phyloP scores from a whole-genome alignment of 2,797 vertebrate genomes.

The Halcyon leucocephala region DNA sequence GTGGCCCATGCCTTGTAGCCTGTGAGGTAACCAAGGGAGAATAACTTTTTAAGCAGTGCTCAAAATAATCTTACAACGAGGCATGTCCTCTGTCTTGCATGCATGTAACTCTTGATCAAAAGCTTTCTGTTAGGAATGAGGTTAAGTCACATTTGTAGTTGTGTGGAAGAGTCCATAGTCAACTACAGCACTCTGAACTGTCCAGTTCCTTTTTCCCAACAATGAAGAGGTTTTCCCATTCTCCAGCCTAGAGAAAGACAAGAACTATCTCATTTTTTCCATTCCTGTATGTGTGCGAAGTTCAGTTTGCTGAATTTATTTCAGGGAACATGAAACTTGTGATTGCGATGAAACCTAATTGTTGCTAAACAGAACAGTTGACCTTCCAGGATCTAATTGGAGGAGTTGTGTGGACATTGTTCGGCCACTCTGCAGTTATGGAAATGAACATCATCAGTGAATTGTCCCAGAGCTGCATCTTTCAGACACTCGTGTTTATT shows the following conservation, averaged over 20 bases:
- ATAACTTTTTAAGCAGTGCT: background rate
- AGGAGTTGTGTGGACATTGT: background rate
- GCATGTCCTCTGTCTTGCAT: background rate
- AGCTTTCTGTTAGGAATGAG: background rate
- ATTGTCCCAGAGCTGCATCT: background rate
- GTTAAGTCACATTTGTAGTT: background rate
- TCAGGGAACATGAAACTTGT: background rate
- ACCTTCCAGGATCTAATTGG: background rate
- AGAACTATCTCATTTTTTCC: background rate
- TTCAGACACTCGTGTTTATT: background rate
- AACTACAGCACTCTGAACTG: background rate
- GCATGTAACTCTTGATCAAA: background rate
- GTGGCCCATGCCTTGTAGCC: background rate
- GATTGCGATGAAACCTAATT: background rate
- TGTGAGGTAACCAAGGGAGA: background rate
- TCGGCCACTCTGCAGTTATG: background rate
- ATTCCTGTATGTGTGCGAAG: rapidly evolving
- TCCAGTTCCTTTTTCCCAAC: background rate
- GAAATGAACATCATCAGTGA: background rate
- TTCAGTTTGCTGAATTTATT: background rate
- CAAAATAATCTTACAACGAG: background rate
- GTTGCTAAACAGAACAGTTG: background rate
- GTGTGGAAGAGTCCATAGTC: background rate
- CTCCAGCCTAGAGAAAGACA: background rate
- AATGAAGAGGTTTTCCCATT: background rate